Evolutionary conservation across 2,888 invertebrate genomes (phyloP).

Genomic region (Drosophila borealis): DNA sequence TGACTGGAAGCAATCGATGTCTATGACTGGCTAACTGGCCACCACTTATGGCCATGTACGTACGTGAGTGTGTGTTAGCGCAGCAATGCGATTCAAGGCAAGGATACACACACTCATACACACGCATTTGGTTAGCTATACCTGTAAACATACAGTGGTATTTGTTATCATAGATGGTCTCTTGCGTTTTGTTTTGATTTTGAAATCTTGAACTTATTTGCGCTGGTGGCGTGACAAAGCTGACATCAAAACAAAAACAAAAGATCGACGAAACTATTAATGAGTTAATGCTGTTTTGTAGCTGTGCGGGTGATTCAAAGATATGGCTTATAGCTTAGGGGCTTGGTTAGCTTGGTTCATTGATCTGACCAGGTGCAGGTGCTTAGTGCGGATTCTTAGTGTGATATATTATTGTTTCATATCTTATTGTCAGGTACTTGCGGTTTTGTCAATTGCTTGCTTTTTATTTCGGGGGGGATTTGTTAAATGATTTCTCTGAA

Average conservation of each 20-base stretch:
- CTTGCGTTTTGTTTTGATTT: constrained; percentile 51
- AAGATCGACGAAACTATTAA: constrained; percentile 48
- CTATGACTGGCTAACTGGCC: constrained; percentile 25
- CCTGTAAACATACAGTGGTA: constrained; percentile 6
- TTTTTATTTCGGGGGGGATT: constrained; percentile 17
- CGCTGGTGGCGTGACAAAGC: constrained; percentile 59
- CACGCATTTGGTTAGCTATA: neutral
- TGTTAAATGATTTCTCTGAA: constrained; percentile 31
- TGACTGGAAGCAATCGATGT: constrained; percentile 17
- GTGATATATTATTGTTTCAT: constrained; percentile 36
- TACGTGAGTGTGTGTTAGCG: constrained; percentile 18
- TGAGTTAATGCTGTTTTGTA: constrained; percentile 64
- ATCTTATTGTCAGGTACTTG: constrained; percentile 38
- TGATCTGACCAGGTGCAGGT: constrained; percentile 51
- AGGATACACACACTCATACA: constrained; percentile 51
- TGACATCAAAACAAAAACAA: constrained; percentile 44
- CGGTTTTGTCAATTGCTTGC: constrained; percentile 6
- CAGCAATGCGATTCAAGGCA: constrained; percentile 60
- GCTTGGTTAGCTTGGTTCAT: constrained; percentile 66
- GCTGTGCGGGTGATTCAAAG: constrained; percentile 24
- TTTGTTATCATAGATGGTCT: constrained; percentile 39
- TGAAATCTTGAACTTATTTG: constrained; percentile 66
- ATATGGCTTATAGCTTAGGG: constrained; percentile 30
- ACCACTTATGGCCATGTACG: constrained; percentile 26
- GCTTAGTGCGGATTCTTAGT: constrained; percentile 46